Percentiles rank a stretch among this genome's conserved stretches.
Conservation (phyloP, 1,140 invertebrate species). For the Ceratoteleas bidentatus region DNA sequence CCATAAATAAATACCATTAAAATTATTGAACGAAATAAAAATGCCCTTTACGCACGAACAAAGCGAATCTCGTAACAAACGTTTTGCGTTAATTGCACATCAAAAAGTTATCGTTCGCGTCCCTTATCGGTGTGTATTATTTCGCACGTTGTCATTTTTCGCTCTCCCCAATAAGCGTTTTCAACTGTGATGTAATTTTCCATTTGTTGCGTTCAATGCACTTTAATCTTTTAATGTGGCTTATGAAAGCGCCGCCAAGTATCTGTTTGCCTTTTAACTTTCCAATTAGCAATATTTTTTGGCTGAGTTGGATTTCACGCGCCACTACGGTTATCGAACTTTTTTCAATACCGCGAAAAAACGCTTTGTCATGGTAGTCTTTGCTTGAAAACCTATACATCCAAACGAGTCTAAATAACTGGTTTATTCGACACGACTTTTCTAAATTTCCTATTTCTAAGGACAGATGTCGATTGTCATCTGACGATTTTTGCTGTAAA, state of each 20-base stretch:
- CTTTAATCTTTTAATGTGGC: slow-evolving; percentile 26
- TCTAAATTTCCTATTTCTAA: too few relatives aligned
- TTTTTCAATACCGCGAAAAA: slow-evolving; percentile 11
- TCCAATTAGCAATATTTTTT: slow-evolving; percentile 24
- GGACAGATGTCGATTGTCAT: too few relatives aligned
- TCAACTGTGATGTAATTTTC: slow-evolving; percentile 18
- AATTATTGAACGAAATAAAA: not conserved
- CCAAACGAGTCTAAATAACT: too few relatives aligned
- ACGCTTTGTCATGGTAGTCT: too few relatives aligned
- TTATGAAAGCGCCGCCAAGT: slow-evolving; percentile 10
- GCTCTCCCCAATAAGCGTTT: not conserved
- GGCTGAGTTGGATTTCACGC: not conserved
- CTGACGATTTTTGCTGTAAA: too few relatives aligned
- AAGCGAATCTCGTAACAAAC: slow-evolving; percentile 3
- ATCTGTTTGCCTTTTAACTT: slow-evolving; percentile 14
- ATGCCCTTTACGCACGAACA: slow-evolving; percentile 2
- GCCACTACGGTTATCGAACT: slow-evolving; percentile 3
- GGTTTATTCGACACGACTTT: too few relatives aligned
- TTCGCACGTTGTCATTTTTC: slow-evolving; percentile 1
- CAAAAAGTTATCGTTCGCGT: not conserved
- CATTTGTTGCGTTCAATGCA: slow-evolving; percentile 13
- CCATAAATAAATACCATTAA: not conserved
- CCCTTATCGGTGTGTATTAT: not conserved
- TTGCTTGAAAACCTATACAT: too few relatives aligned
- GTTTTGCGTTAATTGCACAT: slow-evolving; percentile 8